Conservation (phyloP, 2,888 invertebrate genomes). For the Standfussiana lucernea region DNA sequence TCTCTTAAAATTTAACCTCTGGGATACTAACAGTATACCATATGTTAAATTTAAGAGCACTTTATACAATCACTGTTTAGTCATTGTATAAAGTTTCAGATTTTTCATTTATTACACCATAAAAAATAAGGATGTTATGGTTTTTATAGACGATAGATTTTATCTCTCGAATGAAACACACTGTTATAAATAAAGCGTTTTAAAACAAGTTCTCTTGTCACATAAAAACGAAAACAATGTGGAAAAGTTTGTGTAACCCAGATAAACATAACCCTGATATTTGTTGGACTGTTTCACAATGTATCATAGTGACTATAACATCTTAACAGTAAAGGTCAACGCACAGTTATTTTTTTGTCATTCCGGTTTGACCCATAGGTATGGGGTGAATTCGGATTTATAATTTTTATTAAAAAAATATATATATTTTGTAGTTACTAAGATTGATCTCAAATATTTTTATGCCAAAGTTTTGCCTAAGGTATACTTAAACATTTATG, state of each 20-base stretch:
- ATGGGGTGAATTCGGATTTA: too few relatives aligned
- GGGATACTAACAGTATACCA: background rate
- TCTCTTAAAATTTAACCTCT: background rate
- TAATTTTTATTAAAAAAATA: too few relatives aligned
- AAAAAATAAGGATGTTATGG: background rate
- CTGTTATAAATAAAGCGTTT: background rate
- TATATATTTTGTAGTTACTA: too few relatives aligned
- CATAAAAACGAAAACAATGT: slow-evolving; percentile 6
- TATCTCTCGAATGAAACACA: background rate
- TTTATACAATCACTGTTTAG: too few relatives aligned
- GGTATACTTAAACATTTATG: too few relatives aligned
- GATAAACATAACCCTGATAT: background rate
- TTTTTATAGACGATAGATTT: background rate
- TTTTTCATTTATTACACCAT: background rate
- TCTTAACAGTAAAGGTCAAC: background rate
- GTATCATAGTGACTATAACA: background rate
- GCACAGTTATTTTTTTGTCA: too few relatives aligned
- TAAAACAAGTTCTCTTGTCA: background rate
- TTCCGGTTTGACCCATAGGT: too few relatives aligned
- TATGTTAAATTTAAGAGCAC: too few relatives aligned
- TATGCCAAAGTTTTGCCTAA: too few relatives aligned
- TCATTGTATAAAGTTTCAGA: background rate
- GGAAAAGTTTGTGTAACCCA: background rate
- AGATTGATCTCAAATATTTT: too few relatives aligned
- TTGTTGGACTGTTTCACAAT: background rate